Evolutionary conservation across 1,140 invertebrate genomes (phyloP).

Genomic region (Trialeurodes vaporariorum): DNA sequence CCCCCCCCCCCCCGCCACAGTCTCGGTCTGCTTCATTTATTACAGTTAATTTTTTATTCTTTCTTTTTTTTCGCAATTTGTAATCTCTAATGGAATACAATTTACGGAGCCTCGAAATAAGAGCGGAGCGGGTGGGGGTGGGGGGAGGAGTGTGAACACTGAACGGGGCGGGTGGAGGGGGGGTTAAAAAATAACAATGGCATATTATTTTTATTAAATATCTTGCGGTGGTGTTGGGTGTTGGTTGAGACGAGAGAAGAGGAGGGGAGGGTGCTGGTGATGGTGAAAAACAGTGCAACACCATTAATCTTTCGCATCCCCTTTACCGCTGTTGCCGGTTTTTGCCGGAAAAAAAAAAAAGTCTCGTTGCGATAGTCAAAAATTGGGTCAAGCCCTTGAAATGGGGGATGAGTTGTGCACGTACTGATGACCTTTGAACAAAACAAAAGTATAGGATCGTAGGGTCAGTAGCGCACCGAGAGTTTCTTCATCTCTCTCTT

Average conservation of each 20-base stretch:
- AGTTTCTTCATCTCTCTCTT: too few relatives aligned
- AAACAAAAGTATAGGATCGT: too few relatives aligned
- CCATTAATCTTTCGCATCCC: neutral
- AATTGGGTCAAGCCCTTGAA: too few relatives aligned
- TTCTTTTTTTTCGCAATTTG: neutral
- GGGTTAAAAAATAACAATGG: neutral
- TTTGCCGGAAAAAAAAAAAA: too few relatives aligned
- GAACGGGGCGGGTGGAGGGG: too few relatives aligned
- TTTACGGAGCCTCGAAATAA: neutral
- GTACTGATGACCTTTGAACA: too few relatives aligned
- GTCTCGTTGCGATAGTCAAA: too few relatives aligned
- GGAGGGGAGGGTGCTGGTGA: neutral
- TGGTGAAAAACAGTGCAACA: neutral
- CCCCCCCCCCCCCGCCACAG: too few relatives aligned
- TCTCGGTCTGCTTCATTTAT: neutral
- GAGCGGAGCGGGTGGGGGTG: neutral
- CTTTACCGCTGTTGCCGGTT: neutral
- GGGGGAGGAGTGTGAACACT: neutral
- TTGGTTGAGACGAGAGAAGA: neutral
- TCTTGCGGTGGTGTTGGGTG: neutral
- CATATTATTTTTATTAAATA: conserved; percentile 1
- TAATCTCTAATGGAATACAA: conserved; percentile 1
- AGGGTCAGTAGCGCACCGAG: too few relatives aligned
- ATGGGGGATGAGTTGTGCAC: too few relatives aligned
- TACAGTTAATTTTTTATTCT: conserved; percentile 1